Evolutionary conservation across 1,140 invertebrate genomes (phyloP).

Genomic region (Formica exsecta): DNA sequence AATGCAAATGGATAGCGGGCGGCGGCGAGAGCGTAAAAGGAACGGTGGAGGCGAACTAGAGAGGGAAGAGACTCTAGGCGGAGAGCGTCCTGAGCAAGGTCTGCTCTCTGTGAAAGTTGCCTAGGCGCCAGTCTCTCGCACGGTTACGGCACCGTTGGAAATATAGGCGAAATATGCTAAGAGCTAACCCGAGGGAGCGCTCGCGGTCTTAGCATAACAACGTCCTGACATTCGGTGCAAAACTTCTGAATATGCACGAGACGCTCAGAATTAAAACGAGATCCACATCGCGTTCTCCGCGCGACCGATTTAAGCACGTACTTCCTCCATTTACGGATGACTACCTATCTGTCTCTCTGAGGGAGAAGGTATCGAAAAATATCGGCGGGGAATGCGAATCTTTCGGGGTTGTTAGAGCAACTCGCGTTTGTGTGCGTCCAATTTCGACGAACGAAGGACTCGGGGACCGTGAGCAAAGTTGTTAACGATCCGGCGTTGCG

Average conservation of each 20-base stretch:
- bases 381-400: constrained; percentile 51
- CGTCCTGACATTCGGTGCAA: constrained; percentile 79
- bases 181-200: constrained; percentile 66
- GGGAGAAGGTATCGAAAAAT: constrained; percentile 37
- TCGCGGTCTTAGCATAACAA: constrained; percentile 82
- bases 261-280: constrained; percentile 69
- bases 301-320: neutral
- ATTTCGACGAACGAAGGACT: neutral
- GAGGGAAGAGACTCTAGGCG: no score
- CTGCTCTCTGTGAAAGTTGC: constrained; percentile 16
- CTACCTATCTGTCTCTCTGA: neutral
- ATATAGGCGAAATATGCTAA: constrained; percentile 82
- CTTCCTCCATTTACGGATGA: constrained; percentile 16
- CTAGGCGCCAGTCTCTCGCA: constrained; percentile 45
- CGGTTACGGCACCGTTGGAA: constrained; percentile 71
- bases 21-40: constrained; percentile 10
- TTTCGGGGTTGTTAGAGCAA: constrained; percentile 6
- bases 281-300: constrained; percentile 57
- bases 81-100: constrained; percentile 4
- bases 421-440: constrained; percentile 5
- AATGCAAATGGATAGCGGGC: constrained; percentile 70
- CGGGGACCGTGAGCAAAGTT: constrained; percentile 14
- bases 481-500: constrained; percentile 45
- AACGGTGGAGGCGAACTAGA: neutral
- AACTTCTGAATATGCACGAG: constrained; percentile 80